A percentile compares a stretch with the other conserved stretches of the same genome.
Evolutionary conservation across 2,113 vertebrate species (phyloP).

Genomic region (Coregonus clupeaformis): DNA sequence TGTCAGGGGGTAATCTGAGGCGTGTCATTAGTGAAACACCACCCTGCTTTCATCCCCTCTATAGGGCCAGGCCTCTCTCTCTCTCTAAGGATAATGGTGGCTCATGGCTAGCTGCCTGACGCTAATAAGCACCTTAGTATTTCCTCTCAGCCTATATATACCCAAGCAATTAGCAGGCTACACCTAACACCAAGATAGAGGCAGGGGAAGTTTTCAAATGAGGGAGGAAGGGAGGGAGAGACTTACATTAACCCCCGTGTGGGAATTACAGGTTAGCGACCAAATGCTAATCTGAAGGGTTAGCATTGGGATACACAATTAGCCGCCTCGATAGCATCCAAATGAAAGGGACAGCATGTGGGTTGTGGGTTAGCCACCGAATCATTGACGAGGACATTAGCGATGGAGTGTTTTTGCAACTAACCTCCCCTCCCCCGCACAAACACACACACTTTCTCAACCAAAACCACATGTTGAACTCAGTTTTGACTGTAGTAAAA

Average conservation of each 20-base stretch:
- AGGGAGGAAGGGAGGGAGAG: not conserved
- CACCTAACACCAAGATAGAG: conserved; percentile 3
- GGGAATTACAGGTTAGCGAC: too few relatives aligned
- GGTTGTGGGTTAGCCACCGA: not conserved
- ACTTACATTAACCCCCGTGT: too few relatives aligned
- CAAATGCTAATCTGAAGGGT: not conserved
- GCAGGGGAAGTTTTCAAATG: not conserved
- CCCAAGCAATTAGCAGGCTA: conserved; percentile 18
- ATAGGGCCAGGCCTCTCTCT: too few relatives aligned
- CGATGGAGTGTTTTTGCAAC: not conserved
- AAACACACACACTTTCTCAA: not conserved
- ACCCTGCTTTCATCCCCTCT: not conserved
- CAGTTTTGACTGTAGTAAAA: not conserved
- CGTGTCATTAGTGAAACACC: conserved; percentile 24
- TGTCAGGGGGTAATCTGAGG: conserved; percentile 7
- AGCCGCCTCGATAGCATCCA: not conserved
- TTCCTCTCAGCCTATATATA: conserved; percentile 25
- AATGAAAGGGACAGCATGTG: conserved; percentile 2
- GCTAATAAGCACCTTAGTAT: conserved; percentile 24
- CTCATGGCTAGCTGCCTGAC: conserved; percentile 8
- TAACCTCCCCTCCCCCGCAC: too few relatives aligned
- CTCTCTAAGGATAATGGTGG: not conserved
- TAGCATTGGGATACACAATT: not conserved
- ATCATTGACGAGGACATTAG: not conserved
- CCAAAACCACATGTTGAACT: conserved; percentile 7